A percentile compares a stretch with the other conserved stretches of the same genome.
These are phyloP conservation scores for Centropus bengalensis DNA, from an alignment of 2,113 vertebrate genomes.

Conservation along the genomic window DNA sequence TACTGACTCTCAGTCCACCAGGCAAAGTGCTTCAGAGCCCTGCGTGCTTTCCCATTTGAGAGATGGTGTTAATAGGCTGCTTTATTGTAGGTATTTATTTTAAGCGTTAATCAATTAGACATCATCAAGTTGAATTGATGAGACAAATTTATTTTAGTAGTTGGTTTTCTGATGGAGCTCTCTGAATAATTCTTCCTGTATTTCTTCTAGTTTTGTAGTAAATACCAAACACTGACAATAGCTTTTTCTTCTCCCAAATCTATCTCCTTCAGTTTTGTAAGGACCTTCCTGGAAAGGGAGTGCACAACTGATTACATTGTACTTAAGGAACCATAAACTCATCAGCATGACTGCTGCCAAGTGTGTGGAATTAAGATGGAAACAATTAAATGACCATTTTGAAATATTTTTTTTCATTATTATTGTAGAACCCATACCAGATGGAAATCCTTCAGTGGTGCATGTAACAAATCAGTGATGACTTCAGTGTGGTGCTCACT, in stretches of 20 bases:
- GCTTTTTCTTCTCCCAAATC: neutral
- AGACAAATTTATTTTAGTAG: neutral
- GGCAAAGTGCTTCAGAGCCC: neutral
- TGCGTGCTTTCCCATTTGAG: neutral
- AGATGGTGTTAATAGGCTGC: neutral
- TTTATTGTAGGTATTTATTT: neutral
- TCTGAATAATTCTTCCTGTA: neutral
- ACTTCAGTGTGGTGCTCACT: neutral
- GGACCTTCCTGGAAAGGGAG: neutral
- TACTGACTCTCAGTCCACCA: rapidly evolving
- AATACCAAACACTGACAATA: neutral
- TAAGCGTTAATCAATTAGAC: neutral
- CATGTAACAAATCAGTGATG: neutral
- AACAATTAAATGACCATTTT: neutral
- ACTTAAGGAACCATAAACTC: neutral
- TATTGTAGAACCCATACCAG: neutral
- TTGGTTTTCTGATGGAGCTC: neutral
- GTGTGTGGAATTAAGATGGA: neutral
- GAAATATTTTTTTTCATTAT: neutral
- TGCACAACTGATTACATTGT: neutral
- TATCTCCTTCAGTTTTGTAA: neutral
- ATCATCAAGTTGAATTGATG: neutral
- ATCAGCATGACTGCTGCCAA: neutral
- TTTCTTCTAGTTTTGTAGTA: neutral
- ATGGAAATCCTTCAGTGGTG: neutral